Percentiles rank a stretch among this genome's conserved stretches.
These are phyloP conservation scores for Cancer borealis DNA, from an alignment of 2,888 invertebrate species.

Conservation along the genomic window DNA sequence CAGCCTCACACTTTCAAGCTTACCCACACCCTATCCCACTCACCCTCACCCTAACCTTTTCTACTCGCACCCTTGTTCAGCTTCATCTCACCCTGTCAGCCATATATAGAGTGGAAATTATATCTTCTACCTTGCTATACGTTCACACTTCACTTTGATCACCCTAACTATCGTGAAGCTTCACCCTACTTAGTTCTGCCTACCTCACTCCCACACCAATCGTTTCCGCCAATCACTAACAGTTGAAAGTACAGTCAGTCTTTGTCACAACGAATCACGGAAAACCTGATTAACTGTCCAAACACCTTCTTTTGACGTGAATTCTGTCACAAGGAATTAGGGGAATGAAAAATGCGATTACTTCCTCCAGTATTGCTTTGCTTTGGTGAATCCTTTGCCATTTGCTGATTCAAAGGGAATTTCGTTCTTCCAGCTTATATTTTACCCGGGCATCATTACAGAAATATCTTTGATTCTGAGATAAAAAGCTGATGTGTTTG, in stretches of 20 bases:
- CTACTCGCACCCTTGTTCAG: background rate
- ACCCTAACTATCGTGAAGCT: background rate
- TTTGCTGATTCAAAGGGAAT: background rate
- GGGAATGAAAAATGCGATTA: slow-evolving; percentile 1
- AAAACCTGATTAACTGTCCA: background rate
- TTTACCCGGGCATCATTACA: background rate
- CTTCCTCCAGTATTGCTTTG: background rate
- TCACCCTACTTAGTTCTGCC: background rate
- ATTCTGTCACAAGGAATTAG: slow-evolving; percentile 8
- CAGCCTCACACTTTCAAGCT: background rate
- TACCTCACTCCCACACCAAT: background rate
- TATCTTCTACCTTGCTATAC: background rate
- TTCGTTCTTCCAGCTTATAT: background rate
- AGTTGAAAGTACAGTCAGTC: background rate
- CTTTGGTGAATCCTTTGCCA: background rate
- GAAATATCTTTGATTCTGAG: background rate
- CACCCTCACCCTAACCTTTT: background rate
- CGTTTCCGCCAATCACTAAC: background rate
- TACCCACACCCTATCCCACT: background rate
- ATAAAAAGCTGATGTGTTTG: background rate
- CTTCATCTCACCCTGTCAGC: background rate
- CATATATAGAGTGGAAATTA: background rate
- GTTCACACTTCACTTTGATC: background rate
- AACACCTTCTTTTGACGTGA: background rate
- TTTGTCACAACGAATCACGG: background rate